Base-by-base conservation (phyloP, 2,113 vertebrate genomes). In the Mungos mungo region DNA sequence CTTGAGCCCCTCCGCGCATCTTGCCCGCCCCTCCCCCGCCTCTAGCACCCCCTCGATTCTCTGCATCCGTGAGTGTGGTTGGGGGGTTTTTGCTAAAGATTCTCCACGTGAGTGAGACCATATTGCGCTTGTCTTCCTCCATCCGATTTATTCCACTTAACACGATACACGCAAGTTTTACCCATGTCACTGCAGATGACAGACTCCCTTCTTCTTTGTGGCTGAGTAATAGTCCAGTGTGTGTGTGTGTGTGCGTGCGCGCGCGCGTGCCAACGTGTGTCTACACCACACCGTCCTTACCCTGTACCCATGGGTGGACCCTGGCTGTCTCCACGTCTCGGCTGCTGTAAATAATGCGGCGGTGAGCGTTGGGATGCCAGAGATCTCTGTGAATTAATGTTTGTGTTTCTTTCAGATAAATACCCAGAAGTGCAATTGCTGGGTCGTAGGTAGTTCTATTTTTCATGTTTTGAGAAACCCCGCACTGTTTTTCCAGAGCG, bases 181-280 rank as follows among this genome's bases (percentile, higher is more conserved):
- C 50, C 83, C 63, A 14, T 21, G 18, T 23, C 31, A 41, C 3
- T 33, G 35, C 63, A 14, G 50, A 68, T n/a, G 41, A 41, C n/a
- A 18, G 19, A 68, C n/a, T 50, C 14, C 23, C 41, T 65, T 13
- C 57, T 33, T 66, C 65, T 82, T 84, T 66, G 7, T 68, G 31
- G 41, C 19, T n/a, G 41, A 50, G 4, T 33, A 14, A 45, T 45
- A 45, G 3, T 65, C 60, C 25, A 12, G 6, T 8, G 25, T 76
- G 25, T 45, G 23, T 45, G 71, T 7, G 71, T 5, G n/a, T 41
- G 52, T 54, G 16, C 18, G 52, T 54, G 52, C 5, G 16, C 2
- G 33, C 10, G 16, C 52, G 5, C 5, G 1, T 21, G 9, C 33
- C 1, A 10, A 7, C 19, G 10, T 31, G 29, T 50, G 2, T 21